Base-by-base conservation (phyloP, 2,113 vertebrate species). In the Notothenia rossii region DNA sequence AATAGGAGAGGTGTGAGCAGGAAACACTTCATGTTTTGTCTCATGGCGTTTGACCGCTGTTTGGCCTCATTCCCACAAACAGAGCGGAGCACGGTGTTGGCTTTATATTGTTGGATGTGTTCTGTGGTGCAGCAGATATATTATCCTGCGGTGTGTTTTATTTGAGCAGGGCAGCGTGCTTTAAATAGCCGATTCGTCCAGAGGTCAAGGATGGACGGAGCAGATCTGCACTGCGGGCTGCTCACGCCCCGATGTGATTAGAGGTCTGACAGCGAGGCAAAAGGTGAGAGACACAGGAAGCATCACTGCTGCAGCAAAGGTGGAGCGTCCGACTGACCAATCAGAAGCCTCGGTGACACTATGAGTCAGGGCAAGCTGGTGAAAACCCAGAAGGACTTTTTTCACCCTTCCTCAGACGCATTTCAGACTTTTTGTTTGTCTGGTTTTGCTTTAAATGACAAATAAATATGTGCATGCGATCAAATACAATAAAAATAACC, bases 21-120 rank as follows among this genome's bases (percentile, higher is more conserved):
- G 54, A 75, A 71, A 70, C 77, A 61, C 62, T 77, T n/a, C n/a
- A 46, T 25, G 25, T 68, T 66, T 46, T 43, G 51, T 20, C 68
- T 70, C 49, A 17, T 49, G 10, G 7, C 15, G 10, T 72, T 84
- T 48, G 45, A 75, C 65, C 40, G 17, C 58, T 43, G 2, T 79
- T 66, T 58, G 54, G 18, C 48, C 66, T 79, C 56, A 9, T 79
- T 58, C 65, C n/a, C 63, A 6, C 66, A 61, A 65, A 46, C 20
- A 51, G 29, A 15, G 0, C 25, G 3, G 1, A 25, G 49, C 40
- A 12, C 2, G 17, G 20, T 10, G 29, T 46, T 74, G 22, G 2
- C 29, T 50, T 18, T 25, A 62, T 48, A 40, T 11, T 45, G 20
- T 50, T 9, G 4, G 22, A 29, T 9, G 14, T 15, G 20, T 33